Percentiles rank a stretch among this genome's conserved stretches.
These are phyloP conservation scores for Cichladusa arquata DNA, from an alignment of 2,113 vertebrate species.

Conservation along the genomic window DNA sequence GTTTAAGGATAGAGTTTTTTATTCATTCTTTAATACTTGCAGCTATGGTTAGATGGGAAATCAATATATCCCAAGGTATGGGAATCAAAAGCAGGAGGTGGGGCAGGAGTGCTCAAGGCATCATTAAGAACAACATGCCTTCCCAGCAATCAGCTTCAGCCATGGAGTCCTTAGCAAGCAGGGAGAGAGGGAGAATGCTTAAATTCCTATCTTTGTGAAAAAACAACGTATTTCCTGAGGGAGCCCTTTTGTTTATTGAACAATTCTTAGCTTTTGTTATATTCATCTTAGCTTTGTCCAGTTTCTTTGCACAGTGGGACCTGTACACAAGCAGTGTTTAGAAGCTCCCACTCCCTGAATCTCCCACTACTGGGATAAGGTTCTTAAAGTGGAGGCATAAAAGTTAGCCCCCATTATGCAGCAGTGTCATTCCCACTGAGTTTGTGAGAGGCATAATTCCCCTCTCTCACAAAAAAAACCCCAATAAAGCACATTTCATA, in stretches of 20 bases:
- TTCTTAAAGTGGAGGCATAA: not conserved
- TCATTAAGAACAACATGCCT: not conserved
- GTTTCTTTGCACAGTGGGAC: not conserved
- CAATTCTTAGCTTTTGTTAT: not conserved
- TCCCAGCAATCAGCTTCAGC: not conserved
- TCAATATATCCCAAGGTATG: not conserved
- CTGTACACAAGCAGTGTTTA: rapidly evolving
- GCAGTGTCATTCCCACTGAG: not conserved
- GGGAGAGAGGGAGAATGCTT: not conserved
- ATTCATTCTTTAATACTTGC: not conserved
- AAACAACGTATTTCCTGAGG: not conserved
- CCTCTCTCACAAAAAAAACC: not conserved
- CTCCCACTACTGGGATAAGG: not conserved
- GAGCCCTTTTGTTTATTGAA: not conserved
- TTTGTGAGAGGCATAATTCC: not conserved
- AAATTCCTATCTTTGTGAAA: not conserved
- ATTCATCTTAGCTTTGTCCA: not conserved
- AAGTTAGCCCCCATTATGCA: not conserved
- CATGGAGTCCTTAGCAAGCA: not conserved
- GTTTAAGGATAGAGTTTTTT: not conserved
- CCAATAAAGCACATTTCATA: not conserved
- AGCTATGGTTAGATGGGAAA: not conserved
- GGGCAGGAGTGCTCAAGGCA: not conserved
- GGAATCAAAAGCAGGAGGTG: not conserved
- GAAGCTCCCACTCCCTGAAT: not conserved